Base-by-base conservation (phyloP, 2,888 invertebrate species). In the Limnephilus rhombicus region DNA sequence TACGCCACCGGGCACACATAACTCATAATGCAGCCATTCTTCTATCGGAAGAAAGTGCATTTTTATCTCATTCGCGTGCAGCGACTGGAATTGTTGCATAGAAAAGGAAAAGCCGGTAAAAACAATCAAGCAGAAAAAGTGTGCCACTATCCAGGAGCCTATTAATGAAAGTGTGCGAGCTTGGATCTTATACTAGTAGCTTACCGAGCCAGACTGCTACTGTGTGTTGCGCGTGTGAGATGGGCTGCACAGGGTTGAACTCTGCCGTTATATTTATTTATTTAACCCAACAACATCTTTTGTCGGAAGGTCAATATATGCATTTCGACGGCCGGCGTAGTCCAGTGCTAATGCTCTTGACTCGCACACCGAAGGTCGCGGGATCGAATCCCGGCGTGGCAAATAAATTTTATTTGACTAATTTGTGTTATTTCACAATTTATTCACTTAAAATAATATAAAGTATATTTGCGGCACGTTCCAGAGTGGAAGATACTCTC, bases 71-170 rank as follows among this genome's bases (percentile, higher is more conserved):
- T 45, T 86, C 86, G 86, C 86, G 86, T 86, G 86, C 86, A 41
- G 45, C 86, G 45, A 24, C 18, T 41, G 83, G 49, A 37, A 86
- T 86, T 29, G 45, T 15, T 24, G 41, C 41, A 37, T 86, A 49
- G 86, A 86, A 86, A 86, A 41, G 86, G 86, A 86, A 86, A 86
- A 86, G 49, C 41, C 86, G 86, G 86, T 37, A 86, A 86, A 86
- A 45, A 41, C 68, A 68, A 24, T 24, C 53, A 24, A 5, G 41
- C 45, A 45, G 18, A 68, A 86, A 86, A 49, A 86, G 41, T 86
- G 45, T 37, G 45, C 41, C 86, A 29, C 86, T 45, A 83, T 37
- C 37, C 83, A 24, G 37, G 86, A 18, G 45, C 68, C 68, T 24
- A 68, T 45, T 49, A 37, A 86, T 86, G 86, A 86, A 86, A 86